Base-by-base conservation (phyloP, 2,113 vertebrate genomes). In the Morone chrysops region DNA sequence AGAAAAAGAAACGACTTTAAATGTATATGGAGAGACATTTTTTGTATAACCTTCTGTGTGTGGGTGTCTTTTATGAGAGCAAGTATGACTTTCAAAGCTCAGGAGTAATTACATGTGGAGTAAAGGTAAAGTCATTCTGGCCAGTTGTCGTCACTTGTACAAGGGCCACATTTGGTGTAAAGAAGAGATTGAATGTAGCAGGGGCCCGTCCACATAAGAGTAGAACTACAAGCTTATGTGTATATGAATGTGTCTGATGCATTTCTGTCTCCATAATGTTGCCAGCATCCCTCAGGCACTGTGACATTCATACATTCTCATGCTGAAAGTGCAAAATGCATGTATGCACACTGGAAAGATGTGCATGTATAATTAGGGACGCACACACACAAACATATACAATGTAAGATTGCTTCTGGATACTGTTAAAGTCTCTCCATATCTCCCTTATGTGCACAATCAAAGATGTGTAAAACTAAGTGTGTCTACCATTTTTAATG, bases 251-350 rank as follows among this genome's bases (percentile, higher is more conserved):
- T 17, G 38, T 43, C 1, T 70, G 36, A 36, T 51, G 53, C 17
- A 18, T 70, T 31, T 65, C 47, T 18, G 22, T 72, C 65, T 63
- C 60, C 60, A 78, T 80, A 67, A 80, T 80, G 59, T 67, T 74
- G 8, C 47, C 51, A 74, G 60, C 65, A 45, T 57, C 68, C 53
- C 61, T 80, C 17, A 80, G 22, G 72, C 69, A n/a, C 51, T 70
- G 66, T 38, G 56, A 67, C 66, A 51, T 57, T 80, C 56, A 66
- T 41, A 48, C 62, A 69, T 84, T 57, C 38, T 62, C 14, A 84
- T 56, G 56, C 22, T 70, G 70, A 47, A 59, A 51, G 47, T 47
- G 31, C 36, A 38, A 61, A 61, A 54, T 57, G 6, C 61, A 51
- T 43, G 9, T 20, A 66, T 57, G 72, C 13, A 78, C 40, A 70